A percentile compares a stretch with the other conserved stretches of the same genome.
Evolutionary conservation across 2,113 vertebrate genomes (phyloP).

Genomic region (Pituophis catenifer): DNA sequence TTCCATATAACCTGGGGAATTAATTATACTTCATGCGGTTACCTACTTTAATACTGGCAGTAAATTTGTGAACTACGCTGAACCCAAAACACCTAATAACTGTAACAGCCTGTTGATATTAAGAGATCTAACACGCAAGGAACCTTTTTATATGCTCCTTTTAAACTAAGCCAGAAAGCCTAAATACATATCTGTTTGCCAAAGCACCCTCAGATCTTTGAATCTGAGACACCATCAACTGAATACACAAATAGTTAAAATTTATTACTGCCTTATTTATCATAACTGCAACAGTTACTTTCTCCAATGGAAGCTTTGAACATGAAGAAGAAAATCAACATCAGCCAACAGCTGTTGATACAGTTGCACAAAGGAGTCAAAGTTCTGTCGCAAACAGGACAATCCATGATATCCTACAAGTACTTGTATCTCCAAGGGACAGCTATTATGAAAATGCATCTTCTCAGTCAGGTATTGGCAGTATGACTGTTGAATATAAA

Average conservation of each 20-base stretch:
- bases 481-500: not conserved
- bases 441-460: not conserved
- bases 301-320: conserved; percentile 16
- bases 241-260: not conserved
- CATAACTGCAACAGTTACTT: not conserved
- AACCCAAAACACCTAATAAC: not conserved
- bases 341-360: not conserved
- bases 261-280: conserved; percentile 5
- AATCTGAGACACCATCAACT: not conserved
- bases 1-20: not conserved
- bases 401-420: not conserved
- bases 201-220: not conserved
- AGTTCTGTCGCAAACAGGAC: not conserved
- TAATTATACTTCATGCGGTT: not conserved
- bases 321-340: conserved; percentile 8
- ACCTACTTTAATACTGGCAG: not conserved
- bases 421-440: not conserved
- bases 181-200: not conserved
- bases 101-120: not conserved
- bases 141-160: not conserved
- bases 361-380: not conserved
- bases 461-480: conserved; percentile 15
- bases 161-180: not conserved
- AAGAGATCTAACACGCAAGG: not conserved
- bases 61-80: not conserved